Evolutionary conservation across 92 coral and sea anemone species (phyloP), one percentile per base, ranked within the genome.

Genomic region (Hydrozoanthus gracilis): DNA sequence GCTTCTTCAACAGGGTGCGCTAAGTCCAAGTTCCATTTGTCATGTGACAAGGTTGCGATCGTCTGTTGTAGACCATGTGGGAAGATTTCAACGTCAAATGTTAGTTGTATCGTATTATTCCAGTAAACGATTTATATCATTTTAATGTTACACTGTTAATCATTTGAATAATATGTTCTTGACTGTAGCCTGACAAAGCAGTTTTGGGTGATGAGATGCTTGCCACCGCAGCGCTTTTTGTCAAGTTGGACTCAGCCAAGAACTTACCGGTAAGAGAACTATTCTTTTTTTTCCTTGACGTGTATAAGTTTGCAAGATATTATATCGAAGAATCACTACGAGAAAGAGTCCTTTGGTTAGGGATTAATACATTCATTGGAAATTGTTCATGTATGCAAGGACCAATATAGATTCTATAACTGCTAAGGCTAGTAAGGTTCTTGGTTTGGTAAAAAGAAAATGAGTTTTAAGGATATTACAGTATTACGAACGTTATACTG

Each of bases 171-270:
- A 27, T 80, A 17, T 76, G 17, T 65, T 77, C 49, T 2, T 72
- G 56, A 67, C 54, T 10, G 5, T 78, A 95, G 99, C 87, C 98
- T 76, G 95, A 93, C 8, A 90, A 96, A 75, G 98, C 95, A 3
- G 92, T 91, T 16, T 82, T 73, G 50, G 94, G 95, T 1, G 96
- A 97, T 54, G 99, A 97, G 77, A 92, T 93, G 92, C 86, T 95
- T 77, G 98, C 97, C 2, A 97, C 96, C 8, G 97, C 99, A 7
- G 99, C 97, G 2, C 87, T 97, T 78, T 97, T 97, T 89, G 95
- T 97, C 14, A 97, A 95, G 87, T 92, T 97, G 85, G 99, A 97
- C 89, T 97, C 98, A 75, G 99, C 95, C 82, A 97, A 95, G 82
- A 93, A 97, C 87, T 88, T 97, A 8, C 99, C 99, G 64, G 99